Evolutionary conservation across 2,888 invertebrate species (phyloP), one percentile per base, ranked within the genome.

Genomic region (Merodon equestris): DNA sequence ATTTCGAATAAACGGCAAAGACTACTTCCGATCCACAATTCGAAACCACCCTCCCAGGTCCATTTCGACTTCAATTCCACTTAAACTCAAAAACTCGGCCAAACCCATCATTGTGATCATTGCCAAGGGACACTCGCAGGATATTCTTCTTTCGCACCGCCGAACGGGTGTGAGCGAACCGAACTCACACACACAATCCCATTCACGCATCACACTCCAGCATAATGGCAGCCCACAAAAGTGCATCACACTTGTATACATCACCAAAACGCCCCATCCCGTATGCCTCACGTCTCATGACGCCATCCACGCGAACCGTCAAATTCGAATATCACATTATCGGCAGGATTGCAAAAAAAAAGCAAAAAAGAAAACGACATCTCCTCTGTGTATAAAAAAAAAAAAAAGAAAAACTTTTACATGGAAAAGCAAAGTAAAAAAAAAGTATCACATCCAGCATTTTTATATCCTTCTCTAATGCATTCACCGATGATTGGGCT

Each of bases 281-380:
- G 27, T 27, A 27, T 2, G 27, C 27, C 7, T 4, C 7, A 27
- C 27, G 27, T 4, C n/a, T n/a, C n/a, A n/a, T n/a, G n/a, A 15
- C 45, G 47, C 50, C 50, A 15, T 34, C 45, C 57, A 47, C n/a
- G 50, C 54, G 45, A 40, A 48, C 68, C 61, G 66, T 68, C 68
- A 60, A 81, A 71, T 82, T 76, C 66, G 82, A 82, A 83, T 83
- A 83, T 82, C 79, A 82, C 72, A 82, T 83, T 82, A 83, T 82
- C 83, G 82, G 75, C 70, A 73, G 81, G 54, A 81, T 81, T 82
- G 79, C 68, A 82, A 74, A 63, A 77, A 81, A 79, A 79, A 40
- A 40, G 48, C 54, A 72, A 47, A 64, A 48, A 14, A 60, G 44
- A 34, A 64, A 79, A 77, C 73, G 76, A 74, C 70, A 64, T 81